Evolutionary conservation across 2,888 invertebrate genomes (phyloP).

Genomic region (Lepeophtheirus nordmannii): DNA sequence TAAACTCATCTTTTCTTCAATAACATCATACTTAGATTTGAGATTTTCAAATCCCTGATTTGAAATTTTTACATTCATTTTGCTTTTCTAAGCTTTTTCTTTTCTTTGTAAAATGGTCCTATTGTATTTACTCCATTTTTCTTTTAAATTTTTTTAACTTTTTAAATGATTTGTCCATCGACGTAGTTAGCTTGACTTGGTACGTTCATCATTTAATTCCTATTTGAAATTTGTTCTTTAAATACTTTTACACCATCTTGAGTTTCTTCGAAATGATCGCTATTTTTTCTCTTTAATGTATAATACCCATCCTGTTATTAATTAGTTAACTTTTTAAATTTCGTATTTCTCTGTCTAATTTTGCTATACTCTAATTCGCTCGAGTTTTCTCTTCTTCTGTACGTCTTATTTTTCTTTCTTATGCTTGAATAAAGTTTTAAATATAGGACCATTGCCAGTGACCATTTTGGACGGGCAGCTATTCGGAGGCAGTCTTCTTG

Average conservation of each 20-base stretch:
- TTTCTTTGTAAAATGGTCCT: conserved; percentile 29
- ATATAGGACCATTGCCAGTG: no score
- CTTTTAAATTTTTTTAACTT: conserved; percentile 24
- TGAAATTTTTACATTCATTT: conserved; percentile 33
- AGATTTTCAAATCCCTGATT: conserved; percentile 57
- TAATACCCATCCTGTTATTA: conserved; percentile 12
- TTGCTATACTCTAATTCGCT: conserved; percentile 32
- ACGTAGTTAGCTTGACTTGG: conserved; percentile 24
- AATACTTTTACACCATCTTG: conserved; percentile 42
- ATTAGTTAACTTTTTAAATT: conserved; percentile 26
- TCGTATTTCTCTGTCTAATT: conserved; percentile 21
- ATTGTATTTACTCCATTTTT: conserved; percentile 28
- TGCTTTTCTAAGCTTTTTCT: conserved; percentile 25
- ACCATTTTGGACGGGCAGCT: no score
- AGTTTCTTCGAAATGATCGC: conserved; percentile 21
- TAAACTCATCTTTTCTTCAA: conserved; percentile 68
- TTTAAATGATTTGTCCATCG: conserved; percentile 19
- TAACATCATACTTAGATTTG: conserved; percentile 60
- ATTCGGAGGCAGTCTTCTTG: no score
- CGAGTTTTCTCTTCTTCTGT: conserved; percentile 41
- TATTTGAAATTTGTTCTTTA: conserved; percentile 48
- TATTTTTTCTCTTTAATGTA: conserved; percentile 16
- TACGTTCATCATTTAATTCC: conserved; percentile 34
- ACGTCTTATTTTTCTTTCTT: conserved; percentile 40
- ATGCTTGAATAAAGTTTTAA: no score